Evolutionary conservation across 2,113 vertebrate species (phyloP), one percentile per base, ranked within the genome.

Genomic region (Actenoides lindsayi): DNA sequence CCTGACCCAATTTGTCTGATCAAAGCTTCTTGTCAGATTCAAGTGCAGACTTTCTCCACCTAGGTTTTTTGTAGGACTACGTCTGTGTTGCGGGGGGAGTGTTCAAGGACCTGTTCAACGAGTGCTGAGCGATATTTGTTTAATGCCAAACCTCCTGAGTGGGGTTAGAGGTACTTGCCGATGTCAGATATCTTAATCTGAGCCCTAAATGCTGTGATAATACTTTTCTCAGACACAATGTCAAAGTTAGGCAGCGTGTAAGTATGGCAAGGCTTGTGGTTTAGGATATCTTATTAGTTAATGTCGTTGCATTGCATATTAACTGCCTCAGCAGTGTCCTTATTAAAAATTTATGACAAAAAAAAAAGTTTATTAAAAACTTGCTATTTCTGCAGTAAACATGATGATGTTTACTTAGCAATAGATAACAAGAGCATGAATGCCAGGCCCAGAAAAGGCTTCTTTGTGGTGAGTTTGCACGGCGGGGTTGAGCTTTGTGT

Each of bases 1-100:
- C 83, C 87, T 91, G 77, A 53, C 62, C 65, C 88, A 80, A 96
- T 96, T 95, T 96, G 42, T 94, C 64, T 92, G 76, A 95, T 95
- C 73, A 96, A 91, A 96, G 87, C 39, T 90, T 81, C 56, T 68
- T 78, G 53, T 83, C 88, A 80, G 53, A 57, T 95, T 68, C 70
- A 78, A 91, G 51, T 59, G 70, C 73, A 86, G 71, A 71, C 84
- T 83, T 95, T 81, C 83, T 83, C 77, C 74, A 93, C 84, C 89
- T 91, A 56, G 46, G 30, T 20, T 82, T 6, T 96, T 89, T 76
- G 50, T 76, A 60, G 91, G 60, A 89, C 74, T 60, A 7, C 48
- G 65, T 42, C 7, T 80, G 41, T 51, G 31, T 81, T 81, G 33
- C 16, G 28, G 51, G 16, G 67, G 37, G 28, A 68, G 68, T 16